Base-by-base conservation (phyloP, 2,113 vertebrate genomes). In the Campylomormyrus numenius region DNA sequence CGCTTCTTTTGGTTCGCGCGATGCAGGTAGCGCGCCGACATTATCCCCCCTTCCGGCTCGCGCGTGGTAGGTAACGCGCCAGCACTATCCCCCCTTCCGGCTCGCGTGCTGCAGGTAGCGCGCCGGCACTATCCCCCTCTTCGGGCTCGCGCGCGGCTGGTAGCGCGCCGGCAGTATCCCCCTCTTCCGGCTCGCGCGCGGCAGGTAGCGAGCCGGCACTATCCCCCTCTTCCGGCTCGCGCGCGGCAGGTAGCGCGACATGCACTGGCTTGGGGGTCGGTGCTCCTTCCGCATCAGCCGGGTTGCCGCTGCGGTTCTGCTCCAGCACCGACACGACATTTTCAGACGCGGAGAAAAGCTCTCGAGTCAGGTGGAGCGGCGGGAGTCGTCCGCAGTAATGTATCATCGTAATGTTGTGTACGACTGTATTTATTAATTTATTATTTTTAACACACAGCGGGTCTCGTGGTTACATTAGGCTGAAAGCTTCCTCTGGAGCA, bases 401-500 rank as follows among this genome's bases (percentile, higher is more conserved):
- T 88, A 80, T 91, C 88, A 89, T 56, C 19, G 50, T 50, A 74
- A 87, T 62, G 88, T 10, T 31, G 31, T 66, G n/a, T 88, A 77
- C 85, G 53, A 53, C 74, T 39, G 19, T 45, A 89, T 74, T 27
- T 88, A 15, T 53, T 46, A 45, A 58, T 85, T n/a, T 52, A 87
- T 19, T 87, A 89, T 77, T 83, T 85, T 31, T 56, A 45, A 42
- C 66, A 58, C 80, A 84, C 85, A 52, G 42, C 88, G 87, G 62
- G 42, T 92, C 89, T 85, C 46, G 77, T 77, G 13, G 84, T 45
- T 46, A 62, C 49, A 49, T 88, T 77, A 58, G 56, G 88, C 53
- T 90, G 87, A 90, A 85, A 90, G 90, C 70, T 49, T 89, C 85
- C 88, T 85, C 27, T 77, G 58, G 39, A 90, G 80, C 89, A 88